A percentile compares a stretch with the other conserved stretches of the same genome.
phyloP scores from a whole-genome alignment of 2,888 invertebrate species.

The Melipona bicolor region DNA sequence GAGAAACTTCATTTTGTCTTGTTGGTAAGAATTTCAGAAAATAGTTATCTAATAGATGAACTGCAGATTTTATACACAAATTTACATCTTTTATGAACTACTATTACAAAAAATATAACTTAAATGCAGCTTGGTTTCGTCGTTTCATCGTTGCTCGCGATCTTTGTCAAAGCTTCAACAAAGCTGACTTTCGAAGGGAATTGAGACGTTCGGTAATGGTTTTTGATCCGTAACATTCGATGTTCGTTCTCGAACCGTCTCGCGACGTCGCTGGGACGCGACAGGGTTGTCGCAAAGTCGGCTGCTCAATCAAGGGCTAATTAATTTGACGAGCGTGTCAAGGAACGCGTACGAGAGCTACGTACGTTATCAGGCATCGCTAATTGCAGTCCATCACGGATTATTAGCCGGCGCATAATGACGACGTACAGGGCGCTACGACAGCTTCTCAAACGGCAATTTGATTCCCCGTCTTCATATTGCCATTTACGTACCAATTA shows the following conservation, averaged over 20 bases:
- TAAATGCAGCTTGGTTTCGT: neutral
- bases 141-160: neutral
- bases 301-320: conserved; percentile 40
- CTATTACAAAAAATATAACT: too few species aligned
- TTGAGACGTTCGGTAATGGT: neutral
- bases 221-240: neutral
- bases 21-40: too few species aligned
- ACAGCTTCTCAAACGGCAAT: conserved; percentile 26
- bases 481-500: conserved; percentile 12
- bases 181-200: neutral
- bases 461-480: conserved; percentile 1
- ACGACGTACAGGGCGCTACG: conserved; percentile 5
- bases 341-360: conserved; percentile 29
- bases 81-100: too few species aligned
- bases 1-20: too few species aligned
- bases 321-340: conserved; percentile 65
- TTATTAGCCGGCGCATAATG: conserved; percentile 59
- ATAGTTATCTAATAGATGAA: too few species aligned
- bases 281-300: conserved; percentile 12
- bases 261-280: neutral
- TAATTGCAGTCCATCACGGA: conserved; percentile 62
- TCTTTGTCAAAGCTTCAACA: neutral
- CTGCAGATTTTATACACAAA: too few species aligned
- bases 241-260: neutral
- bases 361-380: conserved; percentile 41